Evolutionary conservation across 1,140 invertebrate genomes (phyloP).

Genomic region (Gonatopus flavifemur): DNA sequence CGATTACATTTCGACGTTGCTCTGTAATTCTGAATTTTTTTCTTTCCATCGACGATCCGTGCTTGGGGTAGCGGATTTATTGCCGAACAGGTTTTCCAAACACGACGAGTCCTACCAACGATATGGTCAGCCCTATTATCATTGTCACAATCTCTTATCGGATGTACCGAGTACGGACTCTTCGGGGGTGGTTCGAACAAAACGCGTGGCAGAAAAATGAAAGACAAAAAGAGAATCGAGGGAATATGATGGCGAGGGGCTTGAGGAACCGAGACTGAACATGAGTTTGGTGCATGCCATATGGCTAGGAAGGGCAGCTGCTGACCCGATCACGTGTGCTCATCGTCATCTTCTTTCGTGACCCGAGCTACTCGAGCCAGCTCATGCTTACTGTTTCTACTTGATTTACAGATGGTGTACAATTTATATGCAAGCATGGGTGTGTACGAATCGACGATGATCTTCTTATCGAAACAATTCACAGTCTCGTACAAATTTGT

Average conservation of each 20-base stretch:
- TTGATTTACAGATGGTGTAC: slow-evolving; percentile 35
- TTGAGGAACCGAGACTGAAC: slow-evolving; percentile 4
- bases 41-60: too few relatives aligned
- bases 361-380: slow-evolving; percentile 20
- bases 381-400: slow-evolving; percentile 34
- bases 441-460: too few relatives aligned
- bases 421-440: slow-evolving; percentile 12
- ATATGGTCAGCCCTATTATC: slow-evolving; percentile 31
- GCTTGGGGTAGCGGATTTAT: too few relatives aligned
- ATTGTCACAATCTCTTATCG: slow-evolving; percentile 39
- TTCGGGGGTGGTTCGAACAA: slow-evolving; percentile 15
- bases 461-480: too few relatives aligned
- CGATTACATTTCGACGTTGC: too few relatives aligned
- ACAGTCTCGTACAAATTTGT: too few relatives aligned
- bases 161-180: slow-evolving; percentile 15
- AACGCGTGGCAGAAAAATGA: slow-evolving; percentile 7
- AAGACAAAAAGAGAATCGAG: slow-evolving; percentile 3
- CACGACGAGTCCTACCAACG: too few relatives aligned
- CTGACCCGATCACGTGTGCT: slow-evolving; percentile 38
- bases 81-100: too few relatives aligned
- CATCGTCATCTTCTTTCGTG: slow-evolving; percentile 28
- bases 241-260: not conserved
- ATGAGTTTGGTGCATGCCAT: slow-evolving; percentile 32
- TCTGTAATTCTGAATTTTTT: too few relatives aligned
- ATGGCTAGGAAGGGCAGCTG: slow-evolving; percentile 41